Conservation (phyloP, 2,797 vertebrate species). For the Heliangelus exortis region DNA sequence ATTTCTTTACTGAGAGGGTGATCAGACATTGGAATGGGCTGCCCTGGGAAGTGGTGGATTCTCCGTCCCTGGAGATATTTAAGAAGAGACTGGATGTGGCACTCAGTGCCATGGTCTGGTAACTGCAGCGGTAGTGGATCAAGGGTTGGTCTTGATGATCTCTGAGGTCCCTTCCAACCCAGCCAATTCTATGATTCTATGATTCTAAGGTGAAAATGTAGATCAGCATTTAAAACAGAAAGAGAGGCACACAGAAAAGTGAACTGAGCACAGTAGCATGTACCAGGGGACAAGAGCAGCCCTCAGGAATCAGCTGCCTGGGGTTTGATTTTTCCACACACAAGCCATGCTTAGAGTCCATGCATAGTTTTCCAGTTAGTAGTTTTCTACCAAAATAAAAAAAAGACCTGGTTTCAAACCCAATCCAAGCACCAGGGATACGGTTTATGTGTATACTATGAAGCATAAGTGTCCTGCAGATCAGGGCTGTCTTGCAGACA, state of each 20-base stretch:
- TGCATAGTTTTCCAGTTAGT: background rate
- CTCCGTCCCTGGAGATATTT: too few species aligned
- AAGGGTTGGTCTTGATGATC: too few species aligned
- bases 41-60: too few species aligned
- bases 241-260: background rate
- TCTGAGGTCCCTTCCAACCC: too few species aligned
- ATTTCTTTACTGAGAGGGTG: too few species aligned
- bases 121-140: too few species aligned
- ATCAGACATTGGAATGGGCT: too few species aligned
- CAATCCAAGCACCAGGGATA: background rate
- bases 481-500: background rate
- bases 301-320: background rate
- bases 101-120: too few species aligned
- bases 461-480: background rate
- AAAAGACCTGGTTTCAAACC: background rate
- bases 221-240: background rate
- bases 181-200: too few species aligned
- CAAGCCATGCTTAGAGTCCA: background rate
- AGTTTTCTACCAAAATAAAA: background rate
- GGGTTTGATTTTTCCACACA: background rate
- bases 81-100: too few species aligned
- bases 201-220: background rate
- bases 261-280: accelerated
- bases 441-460: accelerated
- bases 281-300: background rate